A percentile compares a stretch with the other conserved stretches of the same genome.
These are phyloP conservation scores for Spodoptera littoralis DNA, from an alignment of 2,888 invertebrate species.

Conservation along the genomic window DNA sequence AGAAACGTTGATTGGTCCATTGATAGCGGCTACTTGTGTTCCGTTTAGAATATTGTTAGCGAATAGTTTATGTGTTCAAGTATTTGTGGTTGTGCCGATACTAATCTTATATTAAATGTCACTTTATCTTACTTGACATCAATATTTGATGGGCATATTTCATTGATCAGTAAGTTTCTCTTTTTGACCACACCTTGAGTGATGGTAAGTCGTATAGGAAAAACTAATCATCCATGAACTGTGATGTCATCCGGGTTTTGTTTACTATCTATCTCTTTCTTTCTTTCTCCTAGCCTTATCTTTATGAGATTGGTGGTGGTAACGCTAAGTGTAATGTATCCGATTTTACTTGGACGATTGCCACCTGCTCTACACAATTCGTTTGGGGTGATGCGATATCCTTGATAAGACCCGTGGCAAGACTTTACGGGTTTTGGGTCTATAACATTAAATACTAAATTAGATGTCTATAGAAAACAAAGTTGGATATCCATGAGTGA, in stretches of 20 bases:
- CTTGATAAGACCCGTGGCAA: conserved; percentile 4
- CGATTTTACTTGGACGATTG: no score
- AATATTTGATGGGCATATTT: conserved; percentile 34
- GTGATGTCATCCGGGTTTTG: conserved; percentile 3
- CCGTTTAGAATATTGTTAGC: conserved; percentile 30
- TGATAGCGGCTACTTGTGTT: conserved; percentile 49
- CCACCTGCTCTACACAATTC: no score
- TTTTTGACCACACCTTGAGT: conserved; percentile 15
- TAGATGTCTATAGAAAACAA: no score
- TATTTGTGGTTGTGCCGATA: conserved; percentile 30
- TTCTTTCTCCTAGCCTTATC: no score
- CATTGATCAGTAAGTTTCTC: conserved; percentile 27
- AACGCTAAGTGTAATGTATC: no score
- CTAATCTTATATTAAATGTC: conserved; percentile 29
- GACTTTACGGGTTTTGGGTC: not conserved
- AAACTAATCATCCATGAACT: conserved; percentile 15
- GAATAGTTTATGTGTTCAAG: conserved; percentile 34
- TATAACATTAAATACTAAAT: no score
- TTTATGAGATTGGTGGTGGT: no score
- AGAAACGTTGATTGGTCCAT: conserved; percentile 54
- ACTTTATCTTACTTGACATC: conserved; percentile 28
- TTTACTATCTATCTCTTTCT: not conserved
- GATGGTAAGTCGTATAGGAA: conserved; percentile 5
- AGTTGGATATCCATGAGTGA: no score
- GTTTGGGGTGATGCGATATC: no score